Conservation (phyloP, 2,797 vertebrate species). For the Lemur catta region DNA sequence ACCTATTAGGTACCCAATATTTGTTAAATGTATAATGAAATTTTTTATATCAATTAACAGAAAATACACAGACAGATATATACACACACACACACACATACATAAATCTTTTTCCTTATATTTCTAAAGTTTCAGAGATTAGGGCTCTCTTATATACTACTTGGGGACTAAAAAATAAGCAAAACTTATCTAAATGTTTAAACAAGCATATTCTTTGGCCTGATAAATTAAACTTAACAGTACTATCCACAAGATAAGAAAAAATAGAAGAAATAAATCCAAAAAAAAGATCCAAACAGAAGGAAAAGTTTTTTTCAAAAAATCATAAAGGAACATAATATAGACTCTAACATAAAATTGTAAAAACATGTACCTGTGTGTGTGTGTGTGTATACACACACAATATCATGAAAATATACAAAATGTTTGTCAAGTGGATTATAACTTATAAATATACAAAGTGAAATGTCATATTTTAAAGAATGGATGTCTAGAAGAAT, state of each 20-base stretch:
- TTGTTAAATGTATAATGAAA: neutral
- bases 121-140: neutral
- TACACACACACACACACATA: neutral
- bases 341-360: neutral
- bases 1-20: neutral
- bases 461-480: neutral
- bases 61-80: neutral
- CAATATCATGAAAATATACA: neutral
- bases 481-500: neutral
- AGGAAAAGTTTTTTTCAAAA: neutral
- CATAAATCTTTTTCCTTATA: neutral
- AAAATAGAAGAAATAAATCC: neutral
- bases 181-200: neutral
- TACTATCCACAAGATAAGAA: neutral
- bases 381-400: neutral
- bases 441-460: neutral
- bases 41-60: neutral
- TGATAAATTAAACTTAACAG: neutral
- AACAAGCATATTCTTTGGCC: neutral
- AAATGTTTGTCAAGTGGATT: neutral
- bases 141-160: neutral
- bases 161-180: neutral
- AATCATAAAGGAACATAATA: neutral
- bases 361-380: neutral
- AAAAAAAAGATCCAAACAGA: neutral